Evolutionary conservation across 2,888 invertebrate species (phyloP).

Genomic region (Andricus curvator): DNA sequence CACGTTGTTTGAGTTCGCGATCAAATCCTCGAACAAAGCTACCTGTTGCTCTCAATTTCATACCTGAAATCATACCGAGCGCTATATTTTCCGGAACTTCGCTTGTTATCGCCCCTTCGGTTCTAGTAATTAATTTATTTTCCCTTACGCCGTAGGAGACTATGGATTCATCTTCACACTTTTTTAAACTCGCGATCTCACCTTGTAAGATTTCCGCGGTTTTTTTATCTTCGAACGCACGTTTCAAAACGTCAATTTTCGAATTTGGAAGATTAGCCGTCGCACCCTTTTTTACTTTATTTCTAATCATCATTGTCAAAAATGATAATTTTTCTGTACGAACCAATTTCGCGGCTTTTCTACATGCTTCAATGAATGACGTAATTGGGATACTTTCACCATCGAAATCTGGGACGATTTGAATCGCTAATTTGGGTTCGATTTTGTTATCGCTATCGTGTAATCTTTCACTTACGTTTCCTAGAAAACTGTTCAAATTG

Average conservation of each 20-base stretch:
- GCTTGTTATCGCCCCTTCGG: no score
- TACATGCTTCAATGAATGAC: background rate
- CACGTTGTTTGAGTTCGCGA: background rate
- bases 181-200: no score
- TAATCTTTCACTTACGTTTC: no score
- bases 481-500: no score
- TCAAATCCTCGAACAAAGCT: background rate
- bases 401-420: background rate
- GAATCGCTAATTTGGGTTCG: background rate
- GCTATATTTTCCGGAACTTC: no score
- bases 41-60: background rate
- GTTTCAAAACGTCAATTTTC: background rate
- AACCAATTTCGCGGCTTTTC: background rate
- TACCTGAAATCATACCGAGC: background rate
- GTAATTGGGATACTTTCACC: background rate
- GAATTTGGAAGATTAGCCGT: background rate
- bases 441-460: background rate
- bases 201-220: no score
- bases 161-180: no score
- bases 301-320: background rate
- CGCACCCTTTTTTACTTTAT: background rate
- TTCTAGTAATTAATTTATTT: no score
- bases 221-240: background rate
- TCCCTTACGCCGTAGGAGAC: no score
- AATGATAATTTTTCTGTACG: background rate